Conservation (phyloP, 2,888 invertebrate species). For the Drosophila paucipuncta region DNA sequence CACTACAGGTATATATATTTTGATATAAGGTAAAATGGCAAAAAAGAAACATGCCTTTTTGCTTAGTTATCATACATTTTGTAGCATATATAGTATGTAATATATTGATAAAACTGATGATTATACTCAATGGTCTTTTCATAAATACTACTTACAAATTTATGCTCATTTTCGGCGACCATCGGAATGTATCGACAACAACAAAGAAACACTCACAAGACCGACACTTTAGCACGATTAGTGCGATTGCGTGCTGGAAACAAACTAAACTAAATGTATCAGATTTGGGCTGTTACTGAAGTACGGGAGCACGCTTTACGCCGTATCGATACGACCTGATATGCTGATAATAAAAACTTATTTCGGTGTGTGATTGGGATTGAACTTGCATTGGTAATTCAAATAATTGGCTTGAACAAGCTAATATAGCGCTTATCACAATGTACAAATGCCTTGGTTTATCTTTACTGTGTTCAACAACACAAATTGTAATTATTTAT, state of each 20-base stretch:
- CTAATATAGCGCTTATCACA: constrained; percentile 40
- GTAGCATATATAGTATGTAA: constrained; percentile 43
- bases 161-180: constrained; percentile 31
- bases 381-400: constrained; percentile 45
- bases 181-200: constrained; percentile 30
- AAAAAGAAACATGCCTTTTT: constrained; percentile 40
- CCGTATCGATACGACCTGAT: constrained; percentile 41
- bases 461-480: constrained; percentile 42
- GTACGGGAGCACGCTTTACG: constrained; percentile 9
- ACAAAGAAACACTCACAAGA: constrained; percentile 3
- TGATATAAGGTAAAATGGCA: constrained; percentile 47
- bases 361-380: constrained; percentile 16
- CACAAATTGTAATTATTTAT: constrained; percentile 17
- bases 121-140: background rate
- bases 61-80: constrained; percentile 62
- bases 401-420: constrained; percentile 23
- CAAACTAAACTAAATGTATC: constrained; percentile 32
- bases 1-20: constrained; percentile 66
- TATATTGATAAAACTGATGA: constrained; percentile 35
- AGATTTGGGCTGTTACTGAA: constrained; percentile 11
- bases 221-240: constrained; percentile 18
- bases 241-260: constrained; percentile 20
- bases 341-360: constrained; percentile 54
- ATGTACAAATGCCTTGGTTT: constrained; percentile 6
- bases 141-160: constrained; percentile 51